Base-by-base conservation (phyloP, 35 echinoderm and acorn worm species). In the Heliocidaris tuberculata region DNA sequence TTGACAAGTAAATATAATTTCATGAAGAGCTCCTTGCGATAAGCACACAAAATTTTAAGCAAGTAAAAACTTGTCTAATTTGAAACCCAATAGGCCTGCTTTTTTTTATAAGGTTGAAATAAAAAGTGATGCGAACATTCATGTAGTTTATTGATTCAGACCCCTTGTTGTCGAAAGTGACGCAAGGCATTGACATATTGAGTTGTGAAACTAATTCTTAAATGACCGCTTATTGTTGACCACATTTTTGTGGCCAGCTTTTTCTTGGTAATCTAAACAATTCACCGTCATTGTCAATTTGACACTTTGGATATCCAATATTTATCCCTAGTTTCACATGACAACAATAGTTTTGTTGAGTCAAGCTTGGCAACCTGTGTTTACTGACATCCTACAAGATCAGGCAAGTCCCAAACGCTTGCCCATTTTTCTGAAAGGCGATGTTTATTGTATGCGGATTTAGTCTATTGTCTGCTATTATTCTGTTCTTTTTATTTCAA, bases 61-160 rank as follows among this genome's bases (percentile, higher is more conserved):
- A 78, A 78, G 65, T 78, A 78, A 78, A 78, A 78, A 78, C 65
- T 78, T 78, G 65, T 78, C 65, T 78, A 78, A 78, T 78, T 78
- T 27, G 3, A 78, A 78, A 78, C 27, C 5, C 7, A 27, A 29
- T 5, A 78, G 27, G 65, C 65, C 65, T n/a, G 27, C 65, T 78
- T 78, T 70, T 78, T 78, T n/a, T 17, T 24, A 19, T 78, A 11
- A 56, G 10, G 52, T 13, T 56, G 52, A 56, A 56, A 56, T 56
- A 0, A 11, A 12, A 42, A 3, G 52, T 56, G 52, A 13, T 56
- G 2, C 0, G 52, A 56, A 56, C 8, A 10, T n/a, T n/a, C n/a
- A n/a, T n/a, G n/a, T 56, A 56, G 52, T 56, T 10, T 56, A 13
- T 2, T 56, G 52, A 56, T 56, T 11, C 52, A 56, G 52, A 56